Conservation (phyloP, 2,797 vertebrate species). For the Peromyscus melanophrys region DNA sequence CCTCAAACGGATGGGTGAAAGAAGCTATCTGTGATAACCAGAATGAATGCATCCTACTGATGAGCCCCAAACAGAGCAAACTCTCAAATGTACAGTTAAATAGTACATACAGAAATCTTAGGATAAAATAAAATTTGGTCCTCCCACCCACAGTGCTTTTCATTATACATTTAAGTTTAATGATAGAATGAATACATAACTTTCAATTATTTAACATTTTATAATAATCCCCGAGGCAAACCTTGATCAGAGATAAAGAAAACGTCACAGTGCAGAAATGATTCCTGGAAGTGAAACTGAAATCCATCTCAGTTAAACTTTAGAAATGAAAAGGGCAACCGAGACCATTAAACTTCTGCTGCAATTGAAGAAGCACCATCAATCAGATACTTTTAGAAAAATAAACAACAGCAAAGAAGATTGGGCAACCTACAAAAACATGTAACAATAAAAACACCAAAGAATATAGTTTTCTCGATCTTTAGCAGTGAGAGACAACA, state of each 20-base stretch:
- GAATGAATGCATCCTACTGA: not conserved
- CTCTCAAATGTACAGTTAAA: not conserved
- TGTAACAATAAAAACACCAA: not conserved
- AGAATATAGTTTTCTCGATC: not conserved
- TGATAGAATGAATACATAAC: not conserved
- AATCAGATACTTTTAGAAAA: slow-evolving; percentile 69
- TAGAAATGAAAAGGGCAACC: slow-evolving; percentile 70
- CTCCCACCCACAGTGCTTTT: not conserved
- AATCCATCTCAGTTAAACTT: slow-evolving; percentile 66
- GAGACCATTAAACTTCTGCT: slow-evolving; percentile 45
- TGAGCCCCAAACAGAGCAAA: not conserved
- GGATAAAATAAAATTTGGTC: not conserved
- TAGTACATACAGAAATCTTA: not conserved
- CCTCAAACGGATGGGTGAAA: not conserved
- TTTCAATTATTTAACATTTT: not conserved
- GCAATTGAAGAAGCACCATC: slow-evolving; percentile 37
- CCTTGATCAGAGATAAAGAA: not conserved
- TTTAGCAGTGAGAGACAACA: not conserved
- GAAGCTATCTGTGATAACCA: not conserved
- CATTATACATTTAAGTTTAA: not conserved
- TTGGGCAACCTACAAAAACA: not conserved
- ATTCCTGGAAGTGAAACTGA: slow-evolving; percentile 33
- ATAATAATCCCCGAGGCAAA: not conserved
- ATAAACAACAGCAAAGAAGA: slow-evolving; percentile 16
- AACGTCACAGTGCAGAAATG: not conserved